Evolutionary conservation across 2,888 invertebrate species (phyloP), one percentile per base, ranked within the genome.

Genomic region (Eristalinus sepulchralis): DNA sequence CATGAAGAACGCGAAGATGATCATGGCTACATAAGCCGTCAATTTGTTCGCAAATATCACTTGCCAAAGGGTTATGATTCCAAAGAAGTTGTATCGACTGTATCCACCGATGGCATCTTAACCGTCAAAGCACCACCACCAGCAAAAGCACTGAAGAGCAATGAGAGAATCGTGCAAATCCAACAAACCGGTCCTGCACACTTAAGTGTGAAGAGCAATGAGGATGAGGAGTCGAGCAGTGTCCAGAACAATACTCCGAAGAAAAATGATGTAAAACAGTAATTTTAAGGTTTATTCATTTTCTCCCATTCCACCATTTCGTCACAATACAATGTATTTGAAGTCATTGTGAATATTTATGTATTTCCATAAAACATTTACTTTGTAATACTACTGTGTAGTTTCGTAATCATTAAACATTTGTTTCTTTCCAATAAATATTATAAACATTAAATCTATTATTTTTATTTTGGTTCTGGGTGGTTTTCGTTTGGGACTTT

Each of bases 51-150:
- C 71, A 94, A 96, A 87, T 97, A 97, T 90, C 91, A 95, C 13
- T 91, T 97, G 68, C 97, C 97, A 0, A 94, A 95, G 89, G 96
- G 95, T 0, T 96, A 96, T 79, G 96, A 97, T 78, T 94, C 96
- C 3, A 95, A 95, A 76, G 94, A 95, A 55, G 95, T 97, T 1
- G 94, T 95, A 79, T 96, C 97, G 6, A 95, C 94, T 27, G 93
- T 97, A 36, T 96, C 96, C 33, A 94, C 95, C 1, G 96, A 97
- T 89, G 97, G 97, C 1, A 94, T 96, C 80, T 91, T 96, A 88
- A 94, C 94, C 33, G 93, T 97, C 94, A 97, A 55, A 94, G 95
- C 89, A 95, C 96, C 96, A 0, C 96, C 96, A 66, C 94, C 91
- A 88, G 90, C 92, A 71, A 90, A 91, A 70, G 89, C 90, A 27